phyloP scores from a whole-genome alignment of 2,888 invertebrate species.

The Cordilura impudica region DNA sequence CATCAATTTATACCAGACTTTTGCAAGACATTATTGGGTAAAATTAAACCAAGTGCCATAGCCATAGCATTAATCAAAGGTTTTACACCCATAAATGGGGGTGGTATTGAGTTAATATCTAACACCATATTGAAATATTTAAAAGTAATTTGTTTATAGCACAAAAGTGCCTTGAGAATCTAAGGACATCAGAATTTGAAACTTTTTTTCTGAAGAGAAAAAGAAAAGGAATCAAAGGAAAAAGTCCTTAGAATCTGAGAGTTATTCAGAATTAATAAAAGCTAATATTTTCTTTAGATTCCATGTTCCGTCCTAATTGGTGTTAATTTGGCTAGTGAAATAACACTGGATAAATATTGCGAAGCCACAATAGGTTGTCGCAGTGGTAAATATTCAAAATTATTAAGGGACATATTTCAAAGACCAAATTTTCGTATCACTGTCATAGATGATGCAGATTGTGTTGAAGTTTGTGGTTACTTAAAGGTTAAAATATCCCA shows the following conservation, averaged over 20 bases:
- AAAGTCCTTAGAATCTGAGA: no score
- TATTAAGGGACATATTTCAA: constrained; percentile 93
- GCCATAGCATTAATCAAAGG: constrained; percentile 98
- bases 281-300: constrained; percentile 79
- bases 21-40: constrained; percentile 90
- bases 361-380: constrained; percentile 98
- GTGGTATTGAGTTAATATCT: constrained; percentile 96
- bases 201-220: not conserved
- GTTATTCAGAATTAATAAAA: not conserved
- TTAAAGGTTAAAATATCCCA: constrained; percentile 92
- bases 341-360: constrained; percentile 97
- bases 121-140: constrained; percentile 92
- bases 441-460: constrained; percentile 96
- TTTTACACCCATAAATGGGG: constrained; percentile 91
- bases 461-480: constrained; percentile 99
- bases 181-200: no score
- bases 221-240: not conserved
- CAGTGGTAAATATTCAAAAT: constrained; percentile 85
- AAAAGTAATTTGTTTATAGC: no score
- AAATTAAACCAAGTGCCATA: constrained; percentile 92
- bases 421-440: constrained; percentile 96
- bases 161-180: not conserved
- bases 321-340: constrained; percentile 97
- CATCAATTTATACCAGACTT: constrained; percentile 95
- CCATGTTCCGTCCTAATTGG: constrained; percentile 98